phyloP scores from a whole-genome alignment of 2,888 invertebrate genomes.

The Agrypnus murinus region DNA sequence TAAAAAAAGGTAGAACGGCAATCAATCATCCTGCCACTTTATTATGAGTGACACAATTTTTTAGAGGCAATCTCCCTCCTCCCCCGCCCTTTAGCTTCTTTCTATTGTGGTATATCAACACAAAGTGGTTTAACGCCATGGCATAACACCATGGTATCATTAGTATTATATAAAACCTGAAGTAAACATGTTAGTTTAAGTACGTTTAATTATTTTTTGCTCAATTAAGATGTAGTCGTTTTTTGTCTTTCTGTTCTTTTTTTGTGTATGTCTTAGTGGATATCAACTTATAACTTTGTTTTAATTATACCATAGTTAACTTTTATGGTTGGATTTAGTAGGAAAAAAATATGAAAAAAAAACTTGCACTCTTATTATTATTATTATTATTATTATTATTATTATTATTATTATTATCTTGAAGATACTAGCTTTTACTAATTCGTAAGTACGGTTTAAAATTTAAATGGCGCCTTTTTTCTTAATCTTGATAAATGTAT shows the following conservation, averaged over 20 bases:
- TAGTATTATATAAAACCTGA: neutral
- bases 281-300: no score
- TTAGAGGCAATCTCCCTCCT: no score
- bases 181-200: slow-evolving; percentile 1
- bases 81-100: no score
- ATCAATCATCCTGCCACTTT: slow-evolving; percentile 25
- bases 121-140: no score
- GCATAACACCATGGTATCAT: neutral
- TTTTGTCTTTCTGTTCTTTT: neutral
- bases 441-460: neutral
- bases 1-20: neutral
- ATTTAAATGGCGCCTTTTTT: no score
- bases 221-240: slow-evolving; percentile 22
- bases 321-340: no score
- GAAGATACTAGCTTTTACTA: neutral
- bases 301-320: no score
- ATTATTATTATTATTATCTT: neutral
- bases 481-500: no score
- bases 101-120: no score
- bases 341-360: neutral
- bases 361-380: neutral
- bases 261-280: neutral
- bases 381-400: neutral
- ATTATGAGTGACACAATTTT: slow-evolving; percentile 22
- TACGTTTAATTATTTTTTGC: slow-evolving; percentile 15